Conservation (phyloP, 2,797 vertebrate species). For the Pseudomugil tenellus region DNA sequence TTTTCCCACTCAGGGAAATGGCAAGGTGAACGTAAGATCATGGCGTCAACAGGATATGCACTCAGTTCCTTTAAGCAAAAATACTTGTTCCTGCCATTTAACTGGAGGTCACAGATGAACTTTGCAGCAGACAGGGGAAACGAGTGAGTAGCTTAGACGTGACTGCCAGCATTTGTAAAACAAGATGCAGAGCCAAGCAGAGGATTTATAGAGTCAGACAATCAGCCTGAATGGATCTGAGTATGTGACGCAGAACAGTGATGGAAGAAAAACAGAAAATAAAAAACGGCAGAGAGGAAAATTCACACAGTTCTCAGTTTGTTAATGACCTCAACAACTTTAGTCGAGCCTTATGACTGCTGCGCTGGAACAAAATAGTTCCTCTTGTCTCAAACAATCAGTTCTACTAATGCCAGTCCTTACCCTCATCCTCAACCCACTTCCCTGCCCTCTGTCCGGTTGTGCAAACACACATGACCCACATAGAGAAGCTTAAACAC, state of each 20-base stretch:
- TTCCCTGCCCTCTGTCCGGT: constrained; percentile 45
- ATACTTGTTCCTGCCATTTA: constrained; percentile 59
- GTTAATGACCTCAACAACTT: constrained; percentile 56
- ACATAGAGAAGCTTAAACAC: constrained; percentile 40
- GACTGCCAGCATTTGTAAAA: constrained; percentile 5
- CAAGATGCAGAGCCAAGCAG: background rate
- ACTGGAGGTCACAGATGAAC: constrained; percentile 41
- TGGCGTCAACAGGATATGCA: constrained; percentile 69
- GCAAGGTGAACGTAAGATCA: constrained; percentile 22
- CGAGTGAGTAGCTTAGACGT: constrained; percentile 14
- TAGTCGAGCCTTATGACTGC: constrained; percentile 48
- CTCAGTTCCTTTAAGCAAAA: constrained; percentile 64
- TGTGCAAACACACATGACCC: constrained; percentile 68
- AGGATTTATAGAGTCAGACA: constrained; percentile 14
- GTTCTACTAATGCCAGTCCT: constrained; percentile 37
- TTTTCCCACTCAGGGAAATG: constrained; percentile 17
- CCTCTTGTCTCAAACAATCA: constrained; percentile 60
- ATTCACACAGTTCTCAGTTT: constrained; percentile 17
- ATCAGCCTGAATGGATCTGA: constrained; percentile 20
- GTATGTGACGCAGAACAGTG: constrained; percentile 20
- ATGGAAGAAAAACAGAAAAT: constrained; percentile 1
- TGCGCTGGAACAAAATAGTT: constrained; percentile 39
- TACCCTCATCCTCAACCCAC: constrained; percentile 40
- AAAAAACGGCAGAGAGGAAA: constrained; percentile 2
- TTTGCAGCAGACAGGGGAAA: constrained; percentile 26